Base-by-base conservation (phyloP, 1,140 invertebrate species). In the Bombus sibiricus region DNA sequence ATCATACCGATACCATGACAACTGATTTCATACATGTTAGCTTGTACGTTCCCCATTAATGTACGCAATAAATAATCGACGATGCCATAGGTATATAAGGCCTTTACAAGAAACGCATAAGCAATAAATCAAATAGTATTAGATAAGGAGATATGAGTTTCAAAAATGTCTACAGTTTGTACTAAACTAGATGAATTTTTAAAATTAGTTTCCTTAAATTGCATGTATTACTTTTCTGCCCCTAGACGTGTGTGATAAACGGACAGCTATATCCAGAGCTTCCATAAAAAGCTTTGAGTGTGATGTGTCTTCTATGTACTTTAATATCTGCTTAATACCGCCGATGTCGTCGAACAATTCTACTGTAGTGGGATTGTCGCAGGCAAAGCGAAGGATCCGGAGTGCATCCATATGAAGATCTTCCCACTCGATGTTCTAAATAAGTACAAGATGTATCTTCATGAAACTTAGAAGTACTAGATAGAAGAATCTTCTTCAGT, bases 351-450 rank as follows among this genome's bases (percentile, higher is more conserved):
- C 75, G 41, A 95, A 83, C n/a, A 85, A 64, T 37, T 94, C 91
- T 0, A 85, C 81, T 0, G 92, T 93, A 53, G 81, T 88, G 18
- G 72, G 34, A 90, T 94, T 94, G 43, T 92, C 87, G 66, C 86
- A 89, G 3, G 92, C 88, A 18, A 87, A 71, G 3, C 47, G 10
- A 12, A 95, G 79, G 6, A 93, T 76, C 41, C 68, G 79, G 32
- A 94, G 82, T 15, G 88, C 83, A 57, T 92, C 85, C 0, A 75
- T 0, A 69, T 94, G 92, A n/a, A 95, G 71, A 84, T 95, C 92
- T 28, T 79, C 71, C 86, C 91, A 93, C 39, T 94, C 90, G 2
- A 90, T 80, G 37, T 91, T 90, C 94, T 94, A 66, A 34, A 82
- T 81, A 13, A 25, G n/a, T 3, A 8, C 2, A 15, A 59, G 28